Evolutionary conservation across 2,113 vertebrate species (phyloP).

Genomic region (Rhegmatorhina hoffmannsi): DNA sequence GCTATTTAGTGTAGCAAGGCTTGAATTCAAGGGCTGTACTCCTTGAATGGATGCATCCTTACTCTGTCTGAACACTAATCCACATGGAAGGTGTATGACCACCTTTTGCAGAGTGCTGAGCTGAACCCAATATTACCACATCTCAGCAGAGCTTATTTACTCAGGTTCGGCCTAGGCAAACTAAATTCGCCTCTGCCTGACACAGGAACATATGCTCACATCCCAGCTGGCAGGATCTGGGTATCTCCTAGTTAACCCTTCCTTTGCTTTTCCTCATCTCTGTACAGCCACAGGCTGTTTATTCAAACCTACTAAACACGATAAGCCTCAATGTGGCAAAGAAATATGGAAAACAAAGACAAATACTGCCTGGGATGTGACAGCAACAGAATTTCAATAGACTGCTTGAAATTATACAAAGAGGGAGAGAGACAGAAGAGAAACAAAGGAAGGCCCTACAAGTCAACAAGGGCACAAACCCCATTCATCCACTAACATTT

Average conservation of each 20-base stretch:
- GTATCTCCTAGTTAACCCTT: neutral
- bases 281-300: neutral
- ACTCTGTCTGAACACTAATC: neutral
- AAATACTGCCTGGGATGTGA: neutral
- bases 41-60: neutral
- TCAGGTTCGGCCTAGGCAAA: neutral
- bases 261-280: neutral
- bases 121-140: neutral
- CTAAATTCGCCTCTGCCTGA: neutral
- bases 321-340: neutral
- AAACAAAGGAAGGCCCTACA: neutral
- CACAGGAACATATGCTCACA: neutral
- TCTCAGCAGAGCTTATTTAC: constrained; percentile 31
- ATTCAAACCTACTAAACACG: neutral
- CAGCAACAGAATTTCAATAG: constrained; percentile 4
- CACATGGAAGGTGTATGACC: neutral
- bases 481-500: neutral
- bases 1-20: neutral
- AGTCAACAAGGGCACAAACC: neutral
- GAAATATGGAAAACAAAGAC: neutral
- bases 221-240: constrained; percentile 2
- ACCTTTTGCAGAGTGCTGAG: neutral
- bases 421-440: neutral
- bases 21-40: neutral
- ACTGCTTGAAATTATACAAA: neutral